Evolutionary conservation across 2,888 invertebrate genomes (phyloP), one percentile per base, ranked within the genome.

Genomic region (Deilephila elpenor): DNA sequence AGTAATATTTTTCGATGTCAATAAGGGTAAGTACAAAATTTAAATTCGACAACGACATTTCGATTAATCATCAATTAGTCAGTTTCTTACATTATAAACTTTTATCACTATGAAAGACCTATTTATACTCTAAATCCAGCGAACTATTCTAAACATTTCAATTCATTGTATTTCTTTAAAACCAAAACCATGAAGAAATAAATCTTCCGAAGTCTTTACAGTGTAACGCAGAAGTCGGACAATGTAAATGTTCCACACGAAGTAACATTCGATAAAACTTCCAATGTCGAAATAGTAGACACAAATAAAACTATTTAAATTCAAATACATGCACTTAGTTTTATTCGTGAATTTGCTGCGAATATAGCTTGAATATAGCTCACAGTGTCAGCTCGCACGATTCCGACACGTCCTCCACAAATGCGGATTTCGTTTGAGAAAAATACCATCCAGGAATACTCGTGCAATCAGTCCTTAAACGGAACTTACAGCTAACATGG

Each of bases 321-420:
- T 74, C 71, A 29, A 53, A 71, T 37, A n/a, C 73, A 74, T 75
- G 75, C 72, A 73, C 20, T 78, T 44, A 78, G 59, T 72, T 73
- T 60, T 74, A 67, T 75, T 20, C 11, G 73, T 56, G 71, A 78
- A 77, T 75, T 76, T 74, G 76, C 72, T 71, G 59, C 62, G 34
- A 61, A 44, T 44, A 44, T 44, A 44, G 44, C 44, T 44, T 20
- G 73, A 67, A 70, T 19, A 62, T 71, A 59, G 59, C 59, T 32
- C 34, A 37, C 74, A 67, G 44, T 67, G 67, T 20, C 25, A 5
- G 67, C 44, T 51, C 62, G 34, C 19, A 78, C 74, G 80, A 78
- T 82, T 80, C 74, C 76, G 83, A 83, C 83, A 84, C 83, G 83
- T 83, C 32, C 59, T 64, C 73, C 70, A 74, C 75, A 81, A 83